Evolutionary conservation across 2,113 vertebrate species (phyloP).

Genomic region (Dicrurus megarhynchus): DNA sequence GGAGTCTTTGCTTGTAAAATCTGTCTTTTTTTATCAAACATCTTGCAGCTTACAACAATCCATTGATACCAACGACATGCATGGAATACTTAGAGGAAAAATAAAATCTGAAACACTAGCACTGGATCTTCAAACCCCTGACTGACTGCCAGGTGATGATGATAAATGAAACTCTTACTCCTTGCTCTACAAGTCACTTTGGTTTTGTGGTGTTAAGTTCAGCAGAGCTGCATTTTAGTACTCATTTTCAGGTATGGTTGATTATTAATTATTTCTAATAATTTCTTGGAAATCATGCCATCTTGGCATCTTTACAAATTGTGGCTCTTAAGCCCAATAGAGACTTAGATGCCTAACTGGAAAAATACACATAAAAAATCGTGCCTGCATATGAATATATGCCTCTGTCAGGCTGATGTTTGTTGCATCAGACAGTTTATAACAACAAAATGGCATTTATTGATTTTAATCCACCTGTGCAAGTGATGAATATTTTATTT

Average conservation of each 20-base stretch:
- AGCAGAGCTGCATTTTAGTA: not conserved
- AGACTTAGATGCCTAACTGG: not conserved
- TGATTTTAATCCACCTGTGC: slow-evolving; percentile 54
- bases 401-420: not conserved
- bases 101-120: not conserved
- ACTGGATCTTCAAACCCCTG: not conserved
- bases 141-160: not conserved
- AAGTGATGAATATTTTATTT: slow-evolving; percentile 52
- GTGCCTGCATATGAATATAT: not conserved
- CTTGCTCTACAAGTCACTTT: not conserved
- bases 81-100: not conserved
- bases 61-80: not conserved
- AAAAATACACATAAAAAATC: not conserved
- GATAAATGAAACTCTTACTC: not conserved
- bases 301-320: not conserved
- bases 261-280: not conserved
- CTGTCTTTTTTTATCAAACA: not conserved
- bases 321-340: not conserved
- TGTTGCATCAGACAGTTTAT: slow-evolving; percentile 23
- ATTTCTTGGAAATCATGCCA: not conserved
- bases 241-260: not conserved
- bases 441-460: slow-evolving; percentile 43
- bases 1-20: slow-evolving; percentile 19
- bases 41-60: not conserved
- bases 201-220: not conserved